phyloP scores from a whole-genome alignment of 53 echinoderm and acorn worm genomes.

The Arbacia lixula region DNA sequence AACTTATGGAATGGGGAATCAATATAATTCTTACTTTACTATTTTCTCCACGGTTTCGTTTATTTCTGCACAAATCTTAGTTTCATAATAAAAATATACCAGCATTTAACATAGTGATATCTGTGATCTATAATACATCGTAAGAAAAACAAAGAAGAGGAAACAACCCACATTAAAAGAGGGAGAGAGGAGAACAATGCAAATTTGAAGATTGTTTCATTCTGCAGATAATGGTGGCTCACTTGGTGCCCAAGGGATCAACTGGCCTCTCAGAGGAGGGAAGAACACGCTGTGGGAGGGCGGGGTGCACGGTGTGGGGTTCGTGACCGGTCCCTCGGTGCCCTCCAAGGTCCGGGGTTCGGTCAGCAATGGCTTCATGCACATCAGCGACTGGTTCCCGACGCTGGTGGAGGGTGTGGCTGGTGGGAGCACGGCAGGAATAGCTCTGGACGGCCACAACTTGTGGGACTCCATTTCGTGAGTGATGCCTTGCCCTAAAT shows the following conservation, averaged over 20 bases:
- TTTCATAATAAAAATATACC: too few relatives aligned
- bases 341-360: slow-evolving; percentile 72
- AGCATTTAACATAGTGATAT: too few relatives aligned
- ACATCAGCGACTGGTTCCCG: slow-evolving; percentile 98
- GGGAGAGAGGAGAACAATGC: too few relatives aligned
- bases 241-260: slow-evolving; percentile 72
- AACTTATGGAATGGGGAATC: too few relatives aligned
- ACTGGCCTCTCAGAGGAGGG: slow-evolving; percentile 90
- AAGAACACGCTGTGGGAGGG: slow-evolving; percentile 94
- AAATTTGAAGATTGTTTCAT: too few relatives aligned
- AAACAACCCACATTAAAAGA: too few relatives aligned
- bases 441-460: slow-evolving; percentile 83
- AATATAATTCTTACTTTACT: too few relatives aligned
- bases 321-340: slow-evolving; percentile 77
- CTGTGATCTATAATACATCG: too few relatives aligned
- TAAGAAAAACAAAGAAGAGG: too few relatives aligned
- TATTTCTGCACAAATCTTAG: too few relatives aligned
- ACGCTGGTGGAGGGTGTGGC: slow-evolving; percentile 90
- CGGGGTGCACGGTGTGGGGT: slow-evolving; percentile 84
- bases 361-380: slow-evolving; percentile 72
- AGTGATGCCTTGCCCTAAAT: too few relatives aligned
- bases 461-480: slow-evolving; percentile 75
- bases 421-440: slow-evolving; percentile 38
- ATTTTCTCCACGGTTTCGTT: too few relatives aligned
- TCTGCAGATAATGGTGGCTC: slow-evolving; percentile 93